A percentile compares a stretch with the other conserved stretches of the same genome.
phyloP scores from a whole-genome alignment of 2,888 invertebrate species.

The Sinelater perroti region DNA sequence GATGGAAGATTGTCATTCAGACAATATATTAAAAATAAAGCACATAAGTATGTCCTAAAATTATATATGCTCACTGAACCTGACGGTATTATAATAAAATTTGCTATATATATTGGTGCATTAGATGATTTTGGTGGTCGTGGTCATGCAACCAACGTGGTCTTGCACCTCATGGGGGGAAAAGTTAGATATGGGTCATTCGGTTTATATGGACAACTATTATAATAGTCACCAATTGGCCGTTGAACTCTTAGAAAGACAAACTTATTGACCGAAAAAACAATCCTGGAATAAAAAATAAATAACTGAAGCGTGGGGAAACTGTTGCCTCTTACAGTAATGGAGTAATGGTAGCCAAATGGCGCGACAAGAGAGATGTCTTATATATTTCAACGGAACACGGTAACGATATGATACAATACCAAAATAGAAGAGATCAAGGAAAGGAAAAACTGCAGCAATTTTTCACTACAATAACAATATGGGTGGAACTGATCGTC shows the following conservation, averaged over 20 bases:
- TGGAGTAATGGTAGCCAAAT: conserved; percentile 45
- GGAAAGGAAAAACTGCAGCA: not conserved
- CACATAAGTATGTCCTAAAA: conserved; percentile 47
- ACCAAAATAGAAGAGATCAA: not conserved
- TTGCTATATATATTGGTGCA: conserved; percentile 44
- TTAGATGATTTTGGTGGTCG: conserved; percentile 39
- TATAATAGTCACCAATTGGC: conserved; percentile 4
- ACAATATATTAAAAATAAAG: conserved; percentile 45
- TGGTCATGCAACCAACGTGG: conserved; percentile 43
- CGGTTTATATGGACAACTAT: conserved; percentile 41
- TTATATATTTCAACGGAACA: conserved; percentile 8
- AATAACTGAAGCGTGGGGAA: not conserved
- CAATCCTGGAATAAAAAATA: not conserved
- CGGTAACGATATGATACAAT: not conserved
- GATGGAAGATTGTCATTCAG: conserved; percentile 43
- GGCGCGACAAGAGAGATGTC: conserved; percentile 44
- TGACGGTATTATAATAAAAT: conserved; percentile 41
- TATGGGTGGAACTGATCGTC: conserved; percentile 3
- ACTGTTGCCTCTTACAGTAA: conserved; percentile 10
- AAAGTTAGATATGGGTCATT: conserved; percentile 39
- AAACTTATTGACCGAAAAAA: not conserved
- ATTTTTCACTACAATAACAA: conserved; percentile 10
- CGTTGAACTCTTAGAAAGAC: not conserved
- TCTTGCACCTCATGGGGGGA: conserved; percentile 38
- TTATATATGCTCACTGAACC: conserved; percentile 43